A percentile compares a stretch with the other conserved stretches of the same genome.
These are phyloP conservation scores for Antheraea assamensis DNA, from an alignment of 2,888 invertebrate genomes.

Conservation along the genomic window DNA sequence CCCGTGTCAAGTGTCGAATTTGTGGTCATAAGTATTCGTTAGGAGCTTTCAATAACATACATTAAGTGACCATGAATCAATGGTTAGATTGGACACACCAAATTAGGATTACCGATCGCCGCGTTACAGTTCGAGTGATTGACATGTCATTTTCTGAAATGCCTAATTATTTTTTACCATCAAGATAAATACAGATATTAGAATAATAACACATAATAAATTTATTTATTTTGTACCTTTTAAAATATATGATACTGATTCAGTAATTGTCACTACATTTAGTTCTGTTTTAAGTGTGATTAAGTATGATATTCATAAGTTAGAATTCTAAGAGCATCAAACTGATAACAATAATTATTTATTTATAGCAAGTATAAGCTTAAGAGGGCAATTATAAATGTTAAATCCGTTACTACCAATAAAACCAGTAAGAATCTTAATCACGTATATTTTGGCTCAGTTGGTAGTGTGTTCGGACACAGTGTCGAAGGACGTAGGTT, in stretches of 20 bases:
- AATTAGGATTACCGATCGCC: conserved; percentile 52
- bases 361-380: too few species aligned
- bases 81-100: conserved; percentile 48
- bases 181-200: background rate
- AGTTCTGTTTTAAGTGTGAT: background rate
- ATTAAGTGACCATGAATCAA: conserved; percentile 48
- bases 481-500: too few species aligned
- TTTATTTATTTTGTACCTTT: background rate
- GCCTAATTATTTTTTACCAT: background rate
- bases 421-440: too few species aligned
- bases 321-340: too few species aligned
- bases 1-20: conserved; percentile 31
- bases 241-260: background rate
- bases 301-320: too few species aligned
- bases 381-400: too few species aligned
- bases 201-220: background rate
- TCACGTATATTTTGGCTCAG: too few species aligned
- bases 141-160: background rate
- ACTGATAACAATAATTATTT: too few species aligned
- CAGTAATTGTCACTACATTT: background rate
- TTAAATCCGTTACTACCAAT: too few species aligned
- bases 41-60: conserved; percentile 39
- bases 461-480: too few species aligned
- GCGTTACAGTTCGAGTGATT: conserved; percentile 27
- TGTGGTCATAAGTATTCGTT: conserved; percentile 42